Percentiles rank a stretch among this genome's conserved stretches.
phyloP scores from a whole-genome alignment of 1,140 invertebrate genomes.

The Saccostrea cuccullata region DNA sequence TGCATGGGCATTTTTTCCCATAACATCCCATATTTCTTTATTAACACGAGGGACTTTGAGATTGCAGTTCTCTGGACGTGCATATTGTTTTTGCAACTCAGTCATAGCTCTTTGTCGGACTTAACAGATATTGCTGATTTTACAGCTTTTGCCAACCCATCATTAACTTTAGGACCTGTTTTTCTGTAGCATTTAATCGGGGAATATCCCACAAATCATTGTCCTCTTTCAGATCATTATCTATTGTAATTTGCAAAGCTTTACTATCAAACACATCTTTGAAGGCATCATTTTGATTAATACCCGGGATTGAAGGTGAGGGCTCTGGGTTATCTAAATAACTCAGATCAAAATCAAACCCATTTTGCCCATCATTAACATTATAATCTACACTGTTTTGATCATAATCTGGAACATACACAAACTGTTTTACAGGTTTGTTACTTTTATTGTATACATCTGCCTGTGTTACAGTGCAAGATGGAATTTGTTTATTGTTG shows the following conservation, averaged over 20 bases:
- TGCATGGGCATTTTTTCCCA: background rate
- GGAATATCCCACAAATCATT: background rate
- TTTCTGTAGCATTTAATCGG: background rate
- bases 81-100: conserved; percentile 7
- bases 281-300: background rate
- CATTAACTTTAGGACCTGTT: conserved; percentile 3
- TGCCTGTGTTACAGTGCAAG: too few relatives aligned
- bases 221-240: background rate
- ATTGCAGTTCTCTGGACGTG: conserved; percentile 6
- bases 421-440: too few relatives aligned
- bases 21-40: background rate
- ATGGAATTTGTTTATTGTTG: too few relatives aligned
- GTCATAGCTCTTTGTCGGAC: background rate
- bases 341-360: background rate
- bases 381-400: too few relatives aligned
- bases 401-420: too few relatives aligned
- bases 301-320: background rate
- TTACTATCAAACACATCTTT: background rate
- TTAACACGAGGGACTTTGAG: background rate
- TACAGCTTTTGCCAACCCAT: background rate
- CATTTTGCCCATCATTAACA: too few relatives aligned
- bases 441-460: too few relatives aligned
- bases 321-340: background rate
- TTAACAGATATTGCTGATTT: conserved; percentile 18
- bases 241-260: background rate